These are phyloP conservation scores for Xenus cinereus DNA, from an alignment of 2,113 vertebrate species.

Conservation along the genomic window DNA sequence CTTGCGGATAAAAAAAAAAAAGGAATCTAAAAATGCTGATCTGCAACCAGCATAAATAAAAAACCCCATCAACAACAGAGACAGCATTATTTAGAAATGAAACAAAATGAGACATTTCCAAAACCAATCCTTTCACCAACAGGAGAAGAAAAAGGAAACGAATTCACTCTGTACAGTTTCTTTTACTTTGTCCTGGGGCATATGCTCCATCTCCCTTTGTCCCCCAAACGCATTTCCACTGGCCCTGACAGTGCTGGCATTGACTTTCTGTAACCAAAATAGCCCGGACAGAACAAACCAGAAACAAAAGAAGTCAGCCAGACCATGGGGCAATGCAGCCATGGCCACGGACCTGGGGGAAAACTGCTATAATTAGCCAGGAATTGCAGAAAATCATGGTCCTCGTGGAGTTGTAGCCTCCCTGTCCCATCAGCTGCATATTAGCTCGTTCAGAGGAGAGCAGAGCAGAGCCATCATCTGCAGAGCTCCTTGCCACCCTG, in stretches of 20 bases:
- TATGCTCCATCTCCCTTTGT: constrained; percentile 12
- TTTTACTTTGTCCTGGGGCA: constrained; percentile 18
- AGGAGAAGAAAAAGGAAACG: constrained; percentile 12
- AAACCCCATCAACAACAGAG: not conserved
- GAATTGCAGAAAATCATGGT: not conserved
- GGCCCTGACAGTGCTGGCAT: not conserved
- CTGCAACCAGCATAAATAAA: not conserved
- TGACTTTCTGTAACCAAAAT: not conserved
- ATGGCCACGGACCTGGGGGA: not conserved
- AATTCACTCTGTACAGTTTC: not conserved
- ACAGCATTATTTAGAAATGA: constrained; percentile 41
- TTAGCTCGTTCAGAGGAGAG: rapidly evolving
- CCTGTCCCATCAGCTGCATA: rapidly evolving
- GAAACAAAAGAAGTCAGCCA: not conserved
- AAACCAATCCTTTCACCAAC: not conserved
- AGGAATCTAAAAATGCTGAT: not conserved
- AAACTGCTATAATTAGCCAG: not conserved
- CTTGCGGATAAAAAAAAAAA: not conserved
- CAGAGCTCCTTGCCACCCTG: not conserved
- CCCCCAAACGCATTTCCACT: not conserved
- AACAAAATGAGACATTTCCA: constrained; percentile 6
- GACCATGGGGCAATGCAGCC: not conserved
- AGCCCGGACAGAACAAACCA: not conserved
- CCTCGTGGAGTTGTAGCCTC: not conserved
- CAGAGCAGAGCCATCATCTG: rapidly evolving